Percentiles rank a stretch among this genome's conserved stretches.
Evolutionary conservation across 2,888 invertebrate genomes (phyloP).

Genomic region (Agrilus cyanescens): DNA sequence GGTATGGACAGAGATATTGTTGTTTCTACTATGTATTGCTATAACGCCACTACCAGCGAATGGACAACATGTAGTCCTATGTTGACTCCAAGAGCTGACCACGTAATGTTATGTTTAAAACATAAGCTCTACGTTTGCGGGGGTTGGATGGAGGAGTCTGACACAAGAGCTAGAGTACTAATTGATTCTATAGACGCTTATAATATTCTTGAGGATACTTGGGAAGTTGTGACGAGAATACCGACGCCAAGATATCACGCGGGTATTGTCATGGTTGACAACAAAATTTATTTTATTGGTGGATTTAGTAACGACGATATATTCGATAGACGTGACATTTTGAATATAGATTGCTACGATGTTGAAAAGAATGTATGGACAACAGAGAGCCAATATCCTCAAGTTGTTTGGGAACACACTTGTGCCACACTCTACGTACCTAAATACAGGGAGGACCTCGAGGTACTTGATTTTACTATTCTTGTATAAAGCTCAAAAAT

Average conservation of each 20-base stretch:
- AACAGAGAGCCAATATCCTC: constrained; percentile 49
- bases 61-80: constrained; percentile 46
- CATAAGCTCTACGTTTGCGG: constrained; percentile 51
- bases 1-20: constrained; percentile 45
- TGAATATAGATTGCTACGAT: constrained; percentile 54
- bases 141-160: constrained; percentile 48
- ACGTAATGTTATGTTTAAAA: constrained; percentile 46
- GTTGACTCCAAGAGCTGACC: constrained; percentile 51
- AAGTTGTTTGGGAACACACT: constrained; percentile 61
- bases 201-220: constrained; percentile 43
- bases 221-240: constrained; percentile 48
- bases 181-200: constrained; percentile 55
- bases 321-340: constrained; percentile 49
- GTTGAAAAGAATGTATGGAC: constrained; percentile 48
- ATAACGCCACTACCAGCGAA: constrained; percentile 38
- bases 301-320: constrained; percentile 56
- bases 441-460: constrained; percentile 41
- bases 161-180: constrained; percentile 40
- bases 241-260: constrained; percentile 58
- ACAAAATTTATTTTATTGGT: constrained; percentile 55
- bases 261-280: constrained; percentile 48
- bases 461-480: constrained; percentile 22
- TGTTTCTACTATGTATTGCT: constrained; percentile 38
- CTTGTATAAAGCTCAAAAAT: too few relatives aligned
- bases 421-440: constrained; percentile 57